Percentiles rank a stretch among this genome's conserved stretches.
These are phyloP conservation scores for Pimpla rufipes DNA, from an alignment of 2,888 invertebrate species.

Conservation along the genomic window DNA sequence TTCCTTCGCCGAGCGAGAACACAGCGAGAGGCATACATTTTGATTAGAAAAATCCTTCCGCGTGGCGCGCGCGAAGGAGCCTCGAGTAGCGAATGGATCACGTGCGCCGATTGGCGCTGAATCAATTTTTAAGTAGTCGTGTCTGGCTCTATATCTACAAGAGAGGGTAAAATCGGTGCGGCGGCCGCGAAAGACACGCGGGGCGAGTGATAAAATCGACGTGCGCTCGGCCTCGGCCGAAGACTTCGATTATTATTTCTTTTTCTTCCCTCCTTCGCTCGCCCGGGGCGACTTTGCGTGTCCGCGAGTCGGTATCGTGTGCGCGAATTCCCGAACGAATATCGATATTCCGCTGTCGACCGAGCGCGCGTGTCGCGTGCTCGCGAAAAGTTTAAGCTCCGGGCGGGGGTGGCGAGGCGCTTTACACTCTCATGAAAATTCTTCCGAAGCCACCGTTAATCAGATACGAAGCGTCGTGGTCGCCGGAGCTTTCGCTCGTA, in stretches of 20 bases:
- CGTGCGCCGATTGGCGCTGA: slow-evolving; percentile 35
- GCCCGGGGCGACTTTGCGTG: slow-evolving; percentile 19
- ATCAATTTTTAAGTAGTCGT: slow-evolving; percentile 46
- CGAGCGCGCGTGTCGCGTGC: slow-evolving; percentile 23
- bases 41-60: slow-evolving; percentile 22
- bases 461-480: slow-evolving; percentile 9
- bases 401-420: too few species aligned
- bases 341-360: slow-evolving; percentile 23
- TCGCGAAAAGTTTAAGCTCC: slow-evolving; percentile 26
- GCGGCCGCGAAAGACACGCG: slow-evolving; percentile 9
- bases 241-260: background rate
- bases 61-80: background rate
- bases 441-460: slow-evolving; percentile 25
- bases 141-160: slow-evolving; percentile 38
- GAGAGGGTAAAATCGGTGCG: slow-evolving; percentile 15
- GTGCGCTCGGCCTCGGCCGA: slow-evolving; percentile 4
- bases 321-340: slow-evolving; percentile 29
- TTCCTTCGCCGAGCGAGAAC: too few species aligned
- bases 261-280: slow-evolving; percentile 11
- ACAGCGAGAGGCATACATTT: slow-evolving; percentile 40
- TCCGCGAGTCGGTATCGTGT: slow-evolving; percentile 4
- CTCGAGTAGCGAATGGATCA: slow-evolving; percentile 29
- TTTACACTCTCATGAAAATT: slow-evolving; percentile 40
- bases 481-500: slow-evolving; percentile 12
- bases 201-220: slow-evolving; percentile 43